phyloP scores from a whole-genome alignment of 1,140 invertebrate genomes.

The Temnothorax nylanderi region DNA sequence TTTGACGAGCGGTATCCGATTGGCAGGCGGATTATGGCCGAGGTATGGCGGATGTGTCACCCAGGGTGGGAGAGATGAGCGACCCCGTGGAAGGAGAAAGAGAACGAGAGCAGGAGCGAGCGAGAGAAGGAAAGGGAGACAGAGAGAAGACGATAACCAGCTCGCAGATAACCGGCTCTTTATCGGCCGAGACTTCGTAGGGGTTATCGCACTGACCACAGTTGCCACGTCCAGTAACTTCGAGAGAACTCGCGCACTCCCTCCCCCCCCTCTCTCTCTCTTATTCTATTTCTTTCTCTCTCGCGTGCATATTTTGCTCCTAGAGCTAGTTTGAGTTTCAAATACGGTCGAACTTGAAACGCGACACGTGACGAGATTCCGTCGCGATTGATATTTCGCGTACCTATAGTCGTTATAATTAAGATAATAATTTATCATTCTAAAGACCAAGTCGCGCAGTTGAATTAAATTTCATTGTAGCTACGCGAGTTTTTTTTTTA shows the following conservation, averaged over 20 bases:
- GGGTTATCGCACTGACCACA: slow-evolving; percentile 79
- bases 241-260: slow-evolving; percentile 43
- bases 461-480: background rate
- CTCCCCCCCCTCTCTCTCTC: background rate
- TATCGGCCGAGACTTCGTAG: slow-evolving; percentile 75
- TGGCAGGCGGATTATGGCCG: slow-evolving; percentile 60
- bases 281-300: background rate
- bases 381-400: background rate
- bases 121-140: slow-evolving; percentile 16
- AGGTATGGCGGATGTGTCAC: slow-evolving; percentile 63
- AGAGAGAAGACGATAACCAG: slow-evolving; percentile 66
- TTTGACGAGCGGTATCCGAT: slow-evolving; percentile 61
- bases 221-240: slow-evolving; percentile 74
- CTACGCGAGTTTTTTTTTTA: background rate
- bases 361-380: background rate
- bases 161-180: slow-evolving; percentile 75
- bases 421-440: background rate
- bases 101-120: slow-evolving; percentile 11
- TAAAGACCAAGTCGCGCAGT: background rate
- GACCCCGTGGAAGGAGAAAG: slow-evolving; percentile 40
- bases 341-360: background rate
- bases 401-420: background rate
- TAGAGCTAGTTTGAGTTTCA: background rate
- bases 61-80: slow-evolving; percentile 61
- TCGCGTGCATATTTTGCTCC: slow-evolving; percentile 53